These are phyloP conservation scores for Ctenosaura bakeri DNA, from an alignment of 2,797 vertebrate species.

Conservation along the genomic window DNA sequence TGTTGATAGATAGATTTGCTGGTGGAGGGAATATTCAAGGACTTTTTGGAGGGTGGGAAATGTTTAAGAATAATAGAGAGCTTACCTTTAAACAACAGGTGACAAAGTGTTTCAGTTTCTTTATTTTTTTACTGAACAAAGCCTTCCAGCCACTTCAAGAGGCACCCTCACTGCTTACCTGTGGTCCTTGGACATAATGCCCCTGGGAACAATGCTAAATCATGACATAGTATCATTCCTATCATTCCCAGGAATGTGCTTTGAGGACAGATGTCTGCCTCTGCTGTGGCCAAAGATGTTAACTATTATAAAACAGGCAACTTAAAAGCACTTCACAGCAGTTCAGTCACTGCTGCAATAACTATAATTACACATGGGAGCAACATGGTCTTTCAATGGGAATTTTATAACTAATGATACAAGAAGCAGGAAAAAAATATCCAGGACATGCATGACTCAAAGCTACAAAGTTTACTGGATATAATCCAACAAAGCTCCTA, in stretches of 20 bases:
- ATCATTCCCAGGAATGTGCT: not conserved
- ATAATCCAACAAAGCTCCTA: not conserved
- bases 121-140: not conserved
- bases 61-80: not conserved
- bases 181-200: not conserved
- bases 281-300: not conserved
- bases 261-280: no score
- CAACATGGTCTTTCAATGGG: not conserved
- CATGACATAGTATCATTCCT: not conserved
- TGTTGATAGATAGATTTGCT: not conserved
- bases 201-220: not conserved
- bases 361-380: not conserved
- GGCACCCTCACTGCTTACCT: not conserved
- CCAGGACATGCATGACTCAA: not conserved
- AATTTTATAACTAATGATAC: not conserved
- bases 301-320: not conserved
- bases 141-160: not conserved
- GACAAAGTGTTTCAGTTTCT: not conserved
- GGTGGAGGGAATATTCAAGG: not conserved
- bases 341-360: not conserved
- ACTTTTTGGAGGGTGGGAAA: not conserved
- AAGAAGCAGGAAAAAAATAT: not conserved
- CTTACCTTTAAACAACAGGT: not conserved
- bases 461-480: not conserved
- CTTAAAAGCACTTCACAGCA: not conserved